Conservation (phyloP, 2,888 invertebrate species). For the Eueremaeus valkanovi region DNA sequence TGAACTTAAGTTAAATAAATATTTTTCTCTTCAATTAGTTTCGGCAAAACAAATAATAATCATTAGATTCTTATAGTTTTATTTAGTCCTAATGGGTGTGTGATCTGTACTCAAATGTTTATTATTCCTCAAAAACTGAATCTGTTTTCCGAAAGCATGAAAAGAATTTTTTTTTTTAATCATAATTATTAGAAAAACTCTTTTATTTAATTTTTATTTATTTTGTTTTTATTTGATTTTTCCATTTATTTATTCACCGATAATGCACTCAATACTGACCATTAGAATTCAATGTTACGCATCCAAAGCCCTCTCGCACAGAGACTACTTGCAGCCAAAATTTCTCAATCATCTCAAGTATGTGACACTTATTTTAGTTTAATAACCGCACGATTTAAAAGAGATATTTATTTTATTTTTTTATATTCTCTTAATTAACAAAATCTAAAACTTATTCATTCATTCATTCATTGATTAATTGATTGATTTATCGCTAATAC, state of each 20-base stretch:
- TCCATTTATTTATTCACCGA: background rate
- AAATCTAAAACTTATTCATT: too few species aligned
- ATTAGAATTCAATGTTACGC: conserved; percentile 45
- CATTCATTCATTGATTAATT: background rate
- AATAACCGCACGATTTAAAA: background rate
- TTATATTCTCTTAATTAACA: background rate
- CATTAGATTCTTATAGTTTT: too few species aligned
- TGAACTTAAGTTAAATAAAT: too few species aligned
- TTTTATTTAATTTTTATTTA: background rate
- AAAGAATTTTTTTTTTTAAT: background rate
- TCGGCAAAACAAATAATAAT: too few species aligned
- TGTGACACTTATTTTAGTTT: background rate
- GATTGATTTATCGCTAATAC: background rate
- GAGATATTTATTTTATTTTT: too few species aligned
- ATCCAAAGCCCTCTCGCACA: conserved; percentile 46
- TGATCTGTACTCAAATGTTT: background rate
- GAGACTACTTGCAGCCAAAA: conserved; percentile 44
- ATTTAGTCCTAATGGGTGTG: too few species aligned
- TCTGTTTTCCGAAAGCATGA: background rate
- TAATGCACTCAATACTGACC: background rate
- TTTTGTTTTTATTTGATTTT: background rate
- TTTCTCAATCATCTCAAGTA: conserved; percentile 33
- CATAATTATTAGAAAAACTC: background rate
- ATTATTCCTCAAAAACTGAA: background rate
- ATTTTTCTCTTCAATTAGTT: too few species aligned